A percentile compares a stretch with the other conserved stretches of the same genome.
Evolutionary conservation across 2,888 invertebrate species (phyloP).

Genomic region (Subacronicta megacephala): DNA sequence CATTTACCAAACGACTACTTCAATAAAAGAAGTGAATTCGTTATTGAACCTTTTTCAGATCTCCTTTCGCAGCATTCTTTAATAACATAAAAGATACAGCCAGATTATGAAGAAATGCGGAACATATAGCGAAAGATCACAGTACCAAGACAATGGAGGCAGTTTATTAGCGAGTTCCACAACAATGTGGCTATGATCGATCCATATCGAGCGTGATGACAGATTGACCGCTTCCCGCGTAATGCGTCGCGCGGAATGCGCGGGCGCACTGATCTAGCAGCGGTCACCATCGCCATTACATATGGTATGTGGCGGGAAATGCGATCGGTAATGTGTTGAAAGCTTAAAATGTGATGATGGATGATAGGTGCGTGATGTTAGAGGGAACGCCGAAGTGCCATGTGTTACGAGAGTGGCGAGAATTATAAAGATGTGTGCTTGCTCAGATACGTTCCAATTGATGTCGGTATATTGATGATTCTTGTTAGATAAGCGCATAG

Average conservation of each 20-base stretch:
- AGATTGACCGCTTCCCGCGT: constrained; percentile 66
- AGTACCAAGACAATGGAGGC: constrained; percentile 30
- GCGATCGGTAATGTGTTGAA: constrained; percentile 69
- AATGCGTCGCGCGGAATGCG: constrained; percentile 55
- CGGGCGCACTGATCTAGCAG: constrained; percentile 65
- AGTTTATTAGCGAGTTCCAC: constrained; percentile 51
- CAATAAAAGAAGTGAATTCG: too few relatives aligned
- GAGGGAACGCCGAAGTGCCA: constrained; percentile 27
- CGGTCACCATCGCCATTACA: constrained; percentile 66
- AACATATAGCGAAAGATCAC: constrained; percentile 26
- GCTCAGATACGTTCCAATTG: constrained; percentile 22
- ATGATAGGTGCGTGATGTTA: constrained; percentile 52
- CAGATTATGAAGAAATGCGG: constrained; percentile 23
- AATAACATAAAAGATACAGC: too few relatives aligned
- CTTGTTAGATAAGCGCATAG: not conserved
- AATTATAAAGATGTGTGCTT: constrained; percentile 35
- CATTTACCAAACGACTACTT: too few relatives aligned
- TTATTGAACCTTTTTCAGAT: too few relatives aligned
- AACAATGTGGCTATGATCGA: constrained; percentile 66
- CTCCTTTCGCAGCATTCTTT: too few relatives aligned
- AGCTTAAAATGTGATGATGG: constrained; percentile 65
- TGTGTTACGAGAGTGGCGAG: constrained; percentile 22
- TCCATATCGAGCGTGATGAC: constrained; percentile 68
- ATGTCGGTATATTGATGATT: constrained; percentile 3
- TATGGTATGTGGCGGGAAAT: constrained; percentile 72